Evolutionary conservation across 2,888 invertebrate genomes (phyloP), one percentile per base, ranked within the genome.

Genomic region (Hirtodrosophila duncani): DNA sequence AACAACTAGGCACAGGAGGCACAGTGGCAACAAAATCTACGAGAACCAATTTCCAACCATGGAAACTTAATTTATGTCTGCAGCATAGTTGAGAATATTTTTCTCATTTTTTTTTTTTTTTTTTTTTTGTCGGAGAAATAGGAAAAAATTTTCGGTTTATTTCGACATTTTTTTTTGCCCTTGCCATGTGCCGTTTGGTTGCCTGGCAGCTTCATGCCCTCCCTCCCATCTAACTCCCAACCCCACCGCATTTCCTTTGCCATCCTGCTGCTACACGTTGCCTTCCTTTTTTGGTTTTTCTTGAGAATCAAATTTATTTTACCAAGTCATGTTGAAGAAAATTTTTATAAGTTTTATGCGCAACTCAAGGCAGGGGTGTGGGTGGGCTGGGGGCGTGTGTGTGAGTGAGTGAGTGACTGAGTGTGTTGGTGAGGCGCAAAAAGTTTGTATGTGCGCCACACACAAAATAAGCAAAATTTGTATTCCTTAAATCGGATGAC

Each of bases 1-100:
- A n/a, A n/a, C n/a, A n/a, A n/a, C n/a, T n/a, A n/a, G n/a, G n/a
- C n/a, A n/a, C n/a, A n/a, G n/a, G n/a, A n/a, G n/a, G n/a, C n/a
- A n/a, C n/a, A n/a, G n/a, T n/a, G n/a, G n/a, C 49, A 66, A 45
- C 38, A 67, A 71, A 46, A 68, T 60, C 57, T 46, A 72, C 57
- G 57, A 74, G 81, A 81, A 77, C 81, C 80, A 83, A 85, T 84
- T 84, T 84, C 85, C 84, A 85, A 83, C 83, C 85, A 86, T 85
- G 85, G 85, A 86, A 85, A 86, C 86, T 85, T 85, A 86, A 86
- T 85, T 85, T 85, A 85, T 85, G 85, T 85, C 83, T 85, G 83
- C 83, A 84, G 74, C 84, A 84, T 81, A 83, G 84, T 83, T 83
- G 81, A 81, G 84, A 85, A 84, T 83, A 83, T 83, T 82, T 82